Conservation (phyloP, 2,113 vertebrate genomes). For the Poeciliopsis turrubarensis region DNA sequence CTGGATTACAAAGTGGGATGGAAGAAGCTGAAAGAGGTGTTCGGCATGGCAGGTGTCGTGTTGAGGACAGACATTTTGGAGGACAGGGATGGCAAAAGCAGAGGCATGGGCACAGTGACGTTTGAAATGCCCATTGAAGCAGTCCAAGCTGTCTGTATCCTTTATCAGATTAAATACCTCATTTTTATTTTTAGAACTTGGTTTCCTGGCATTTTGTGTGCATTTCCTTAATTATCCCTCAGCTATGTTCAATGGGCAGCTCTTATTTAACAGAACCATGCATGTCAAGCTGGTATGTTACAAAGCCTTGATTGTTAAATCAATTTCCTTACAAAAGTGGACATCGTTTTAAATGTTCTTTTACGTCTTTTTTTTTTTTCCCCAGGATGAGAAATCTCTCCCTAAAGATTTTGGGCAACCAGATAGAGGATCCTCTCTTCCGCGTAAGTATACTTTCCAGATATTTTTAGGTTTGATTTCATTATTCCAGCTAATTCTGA, state of each 20-base stretch:
- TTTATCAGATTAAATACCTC: conserved; percentile 54
- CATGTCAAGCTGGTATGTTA: conserved; percentile 95
- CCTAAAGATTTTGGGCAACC: conserved; percentile 94
- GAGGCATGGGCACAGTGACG: conserved; percentile 95
- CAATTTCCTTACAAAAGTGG: background rate
- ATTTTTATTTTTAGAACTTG: background rate
- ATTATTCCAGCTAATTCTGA: background rate
- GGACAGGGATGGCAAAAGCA: conserved; percentile 96
- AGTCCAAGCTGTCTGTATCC: conserved; percentile 98
- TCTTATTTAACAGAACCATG: conserved; percentile 96
- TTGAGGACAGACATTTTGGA: conserved; percentile 92
- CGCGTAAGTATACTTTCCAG: conserved; percentile 84
- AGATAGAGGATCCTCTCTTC: conserved; percentile 90
- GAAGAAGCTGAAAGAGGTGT: conserved; percentile 99
- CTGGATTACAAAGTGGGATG: conserved; percentile 98
- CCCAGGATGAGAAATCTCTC: conserved; percentile 93
- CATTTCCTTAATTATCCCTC: conserved; percentile 77
- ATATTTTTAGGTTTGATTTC: background rate
- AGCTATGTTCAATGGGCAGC: conserved; percentile 98
- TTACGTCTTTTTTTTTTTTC: background rate
- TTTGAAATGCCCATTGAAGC: conserved; percentile 97
- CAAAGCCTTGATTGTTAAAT: background rate
- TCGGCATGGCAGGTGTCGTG: conserved; percentile 93
- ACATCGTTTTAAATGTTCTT: background rate
- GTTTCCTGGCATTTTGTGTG: background rate